Conservation (phyloP, 2,888 invertebrate species). For the Steromphala cineraria region DNA sequence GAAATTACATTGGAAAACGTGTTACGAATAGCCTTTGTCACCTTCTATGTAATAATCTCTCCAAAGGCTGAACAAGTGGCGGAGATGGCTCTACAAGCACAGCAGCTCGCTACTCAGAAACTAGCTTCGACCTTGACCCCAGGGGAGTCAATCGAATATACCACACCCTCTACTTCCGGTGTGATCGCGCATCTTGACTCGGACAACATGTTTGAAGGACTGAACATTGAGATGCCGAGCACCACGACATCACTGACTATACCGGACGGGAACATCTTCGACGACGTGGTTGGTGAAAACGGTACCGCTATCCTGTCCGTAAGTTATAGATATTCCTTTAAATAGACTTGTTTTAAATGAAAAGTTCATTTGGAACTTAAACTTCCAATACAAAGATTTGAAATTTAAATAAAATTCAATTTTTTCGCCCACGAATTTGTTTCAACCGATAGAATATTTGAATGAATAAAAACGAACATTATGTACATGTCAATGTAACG, state of each 20-base stretch:
- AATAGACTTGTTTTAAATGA: too few relatives aligned
- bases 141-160: neutral
- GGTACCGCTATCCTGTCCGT: neutral
- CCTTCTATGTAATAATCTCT: too few relatives aligned
- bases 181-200: neutral
- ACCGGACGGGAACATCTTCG: neutral
- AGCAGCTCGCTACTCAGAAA: neutral
- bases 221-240: neutral
- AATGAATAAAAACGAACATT: too few relatives aligned
- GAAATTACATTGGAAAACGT: too few relatives aligned
- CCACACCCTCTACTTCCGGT: neutral
- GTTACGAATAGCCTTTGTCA: too few relatives aligned
- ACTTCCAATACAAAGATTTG: too few relatives aligned
- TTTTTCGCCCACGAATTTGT: too few relatives aligned
- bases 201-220: neutral
- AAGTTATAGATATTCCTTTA: neutral
- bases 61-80: neutral
- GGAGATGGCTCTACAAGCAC: neutral
- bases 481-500: too few relatives aligned
- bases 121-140: neutral
- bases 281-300: neutral
- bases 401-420: too few relatives aligned
- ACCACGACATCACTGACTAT: neutral
- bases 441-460: too few relatives aligned
- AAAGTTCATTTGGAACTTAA: too few relatives aligned